Base-by-base conservation (phyloP, 2,797 vertebrate genomes). In the Coregonus sp. region DNA sequence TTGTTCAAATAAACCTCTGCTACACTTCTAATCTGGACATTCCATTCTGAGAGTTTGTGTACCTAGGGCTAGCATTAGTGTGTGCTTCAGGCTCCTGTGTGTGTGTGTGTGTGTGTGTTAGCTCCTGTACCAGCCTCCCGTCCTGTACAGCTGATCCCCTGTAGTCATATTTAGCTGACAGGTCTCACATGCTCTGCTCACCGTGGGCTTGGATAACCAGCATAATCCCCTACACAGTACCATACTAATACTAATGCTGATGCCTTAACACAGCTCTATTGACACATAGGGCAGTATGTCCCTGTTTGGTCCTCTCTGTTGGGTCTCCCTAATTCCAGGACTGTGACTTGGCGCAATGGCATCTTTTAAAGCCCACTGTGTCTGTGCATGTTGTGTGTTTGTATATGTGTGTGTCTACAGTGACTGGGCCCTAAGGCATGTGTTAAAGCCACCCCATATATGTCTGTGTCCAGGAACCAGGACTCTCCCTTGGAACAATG, bases 381-480 rank as follows among this genome's bases (percentile, higher is more conserved):
- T 37, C 4, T 37, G 16, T 18, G 33, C 31, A 33, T 33, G 31
- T 33, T 69, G 31, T 35, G 66, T 47, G 66, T 37, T 25, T 25
- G 11, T 37, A 2, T n/a, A 37, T 47, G 37, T 70, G 16, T 50
- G n/a, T 51, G 40, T 70, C 18, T 47, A 40, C 40, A 40, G 40
- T 40, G 40, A 40, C 91, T 91, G 77, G 81, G 77, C 83, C 79
- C 83, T 77, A 80, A 86, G 90, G 90, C 86, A 92, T 92, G 90
- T 86, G 86, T 89, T 84, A 90, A 91, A 89, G 86, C 90, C 84
- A 88, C 82, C 78, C 86, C 18, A 18, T 59, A 18, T 25, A 20
- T 61, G 56, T 61, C 18, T 61, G 56, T 61, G n/a, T 89, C 86
- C 89, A 86, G 87, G 90, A 90, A 90, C 87, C 54, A 59, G 16